These are phyloP conservation scores for Puma concolor DNA, from an alignment of 2,113 vertebrate species.

Conservation along the genomic window DNA sequence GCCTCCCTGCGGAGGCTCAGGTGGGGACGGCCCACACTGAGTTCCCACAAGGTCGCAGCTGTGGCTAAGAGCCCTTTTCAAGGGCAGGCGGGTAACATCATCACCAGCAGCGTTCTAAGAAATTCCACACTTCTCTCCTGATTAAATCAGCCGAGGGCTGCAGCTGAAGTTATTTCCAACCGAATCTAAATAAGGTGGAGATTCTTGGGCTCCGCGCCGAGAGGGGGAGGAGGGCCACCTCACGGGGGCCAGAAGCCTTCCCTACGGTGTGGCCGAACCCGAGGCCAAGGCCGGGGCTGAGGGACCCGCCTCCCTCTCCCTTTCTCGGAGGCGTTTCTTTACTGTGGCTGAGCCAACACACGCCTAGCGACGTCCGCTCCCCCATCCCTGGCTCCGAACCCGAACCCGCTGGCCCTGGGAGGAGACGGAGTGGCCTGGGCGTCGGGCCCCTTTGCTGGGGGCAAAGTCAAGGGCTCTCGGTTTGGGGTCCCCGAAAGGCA, in stretches of 20 bases:
- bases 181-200: not conserved
- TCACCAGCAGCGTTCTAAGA: not conserved
- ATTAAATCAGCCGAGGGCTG: not conserved
- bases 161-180: not conserved
- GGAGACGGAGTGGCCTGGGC: not conserved
- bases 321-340: not conserved
- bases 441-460: not conserved
- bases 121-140: not conserved
- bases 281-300: not conserved
- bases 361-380: fast-evolving
- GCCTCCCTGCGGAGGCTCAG: not conserved
- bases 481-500: not conserved
- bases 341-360: not conserved
- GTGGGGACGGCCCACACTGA: not conserved
- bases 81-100: not conserved
- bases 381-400: not conserved
- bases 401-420: fast-evolving
- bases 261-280: fast-evolving
- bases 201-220: not conserved
- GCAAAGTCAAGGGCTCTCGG: not conserved
- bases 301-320: not conserved
- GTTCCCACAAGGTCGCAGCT: not conserved
- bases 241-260: not conserved
- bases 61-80: not conserved
- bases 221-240: not conserved